Percentiles rank a stretch among this genome's conserved stretches.
These are phyloP conservation scores for Stenotaenia linearis DNA, from an alignment of 2,888 invertebrate species.

Conservation along the genomic window DNA sequence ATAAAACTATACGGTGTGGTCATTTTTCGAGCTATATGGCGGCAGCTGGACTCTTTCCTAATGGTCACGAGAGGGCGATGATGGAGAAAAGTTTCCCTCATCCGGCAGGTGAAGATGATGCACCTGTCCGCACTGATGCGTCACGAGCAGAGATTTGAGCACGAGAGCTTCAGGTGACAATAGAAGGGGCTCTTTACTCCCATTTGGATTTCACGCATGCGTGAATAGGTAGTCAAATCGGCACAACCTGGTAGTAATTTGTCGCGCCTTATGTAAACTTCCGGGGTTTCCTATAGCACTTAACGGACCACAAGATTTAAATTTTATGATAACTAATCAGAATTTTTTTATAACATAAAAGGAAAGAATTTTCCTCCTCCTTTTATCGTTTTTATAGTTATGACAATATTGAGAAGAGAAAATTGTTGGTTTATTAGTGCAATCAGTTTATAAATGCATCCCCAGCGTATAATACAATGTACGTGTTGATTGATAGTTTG, in stretches of 20 bases:
- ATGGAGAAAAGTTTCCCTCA: slow-evolving; percentile 2
- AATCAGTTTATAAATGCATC: slow-evolving; percentile 15
- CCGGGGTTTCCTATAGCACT: neutral
- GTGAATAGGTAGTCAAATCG: slow-evolving; percentile 10
- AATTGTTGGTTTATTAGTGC: neutral
- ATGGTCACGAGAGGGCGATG: slow-evolving; percentile 15
- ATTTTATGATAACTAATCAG: neutral
- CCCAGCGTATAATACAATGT: slow-evolving; percentile 14
- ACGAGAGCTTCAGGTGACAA: slow-evolving; percentile 21
- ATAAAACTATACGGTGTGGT: neutral
- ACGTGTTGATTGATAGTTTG: slow-evolving; percentile 7
- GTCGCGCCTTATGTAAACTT: neutral
- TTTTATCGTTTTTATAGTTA: no score
- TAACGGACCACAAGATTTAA: neutral
- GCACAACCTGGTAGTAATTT: neutral
- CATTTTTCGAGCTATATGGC: neutral
- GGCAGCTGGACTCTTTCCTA: neutral
- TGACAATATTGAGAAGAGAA: no score
- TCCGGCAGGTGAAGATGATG: slow-evolving; percentile 26
- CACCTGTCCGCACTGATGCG: slow-evolving; percentile 20
- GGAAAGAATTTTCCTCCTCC: no score
- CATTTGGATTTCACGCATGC: slow-evolving; percentile 24
- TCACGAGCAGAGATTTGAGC: slow-evolving; percentile 14
- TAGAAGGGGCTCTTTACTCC: slow-evolving; percentile 17
- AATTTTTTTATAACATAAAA: neutral